A percentile compares a stretch with the other conserved stretches of the same genome.
Conservation (phyloP, 2,888 invertebrate species). For the Ernsta delagoae region DNA sequence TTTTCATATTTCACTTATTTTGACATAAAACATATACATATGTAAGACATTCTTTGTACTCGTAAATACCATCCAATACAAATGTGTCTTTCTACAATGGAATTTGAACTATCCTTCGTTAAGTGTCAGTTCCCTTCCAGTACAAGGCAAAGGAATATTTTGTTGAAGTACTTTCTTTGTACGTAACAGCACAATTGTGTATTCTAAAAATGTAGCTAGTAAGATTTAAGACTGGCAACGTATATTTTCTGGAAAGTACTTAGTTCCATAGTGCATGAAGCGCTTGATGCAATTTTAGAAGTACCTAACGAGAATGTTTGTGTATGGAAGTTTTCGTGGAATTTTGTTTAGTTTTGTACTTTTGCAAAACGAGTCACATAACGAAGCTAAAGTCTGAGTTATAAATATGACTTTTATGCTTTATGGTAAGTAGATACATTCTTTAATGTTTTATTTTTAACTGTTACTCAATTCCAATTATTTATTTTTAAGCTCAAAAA, state of each 20-base stretch:
- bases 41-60: conserved; percentile 2
- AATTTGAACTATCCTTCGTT: conserved; percentile 27
- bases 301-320: neutral
- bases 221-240: conserved; percentile 16
- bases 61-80: conserved; percentile 21
- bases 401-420: neutral
- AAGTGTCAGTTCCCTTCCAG: conserved; percentile 24
- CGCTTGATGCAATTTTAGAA: conserved; percentile 2
- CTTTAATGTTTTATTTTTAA: neutral
- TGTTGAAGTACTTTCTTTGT: conserved; percentile 26
- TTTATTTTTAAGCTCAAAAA: too few species aligned
- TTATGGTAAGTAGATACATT: too few species aligned
- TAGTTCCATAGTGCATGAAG: neutral
- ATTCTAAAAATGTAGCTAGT: conserved; percentile 23
- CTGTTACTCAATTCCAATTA: neutral
- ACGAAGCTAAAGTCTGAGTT: neutral
- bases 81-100: conserved; percentile 22
- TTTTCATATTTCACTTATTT: too few species aligned
- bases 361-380: neutral
- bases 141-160: conserved; percentile 31
- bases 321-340: neutral
- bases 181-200: conserved; percentile 19
- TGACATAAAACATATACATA: too few species aligned
- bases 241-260: conserved; percentile 4
- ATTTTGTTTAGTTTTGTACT: neutral